Evolutionary conservation across 2,113 vertebrate genomes (phyloP).

Genomic region (Brachypteracias leptosomus): DNA sequence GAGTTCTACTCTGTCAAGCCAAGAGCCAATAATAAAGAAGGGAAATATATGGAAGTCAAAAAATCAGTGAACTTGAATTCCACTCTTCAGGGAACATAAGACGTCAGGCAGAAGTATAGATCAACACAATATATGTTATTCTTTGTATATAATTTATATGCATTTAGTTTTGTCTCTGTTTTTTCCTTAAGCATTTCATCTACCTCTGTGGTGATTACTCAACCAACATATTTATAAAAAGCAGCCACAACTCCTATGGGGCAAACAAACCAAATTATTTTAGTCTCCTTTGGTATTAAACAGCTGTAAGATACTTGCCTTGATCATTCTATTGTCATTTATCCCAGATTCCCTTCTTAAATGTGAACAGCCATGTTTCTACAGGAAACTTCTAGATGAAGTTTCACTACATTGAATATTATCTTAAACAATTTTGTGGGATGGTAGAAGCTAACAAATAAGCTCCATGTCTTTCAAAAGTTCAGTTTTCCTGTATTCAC

Average conservation of each 20-base stretch:
- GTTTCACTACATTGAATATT: background rate
- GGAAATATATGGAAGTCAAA: background rate
- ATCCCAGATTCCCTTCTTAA: background rate
- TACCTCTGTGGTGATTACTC: background rate
- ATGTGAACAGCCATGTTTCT: background rate
- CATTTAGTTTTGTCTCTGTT: background rate
- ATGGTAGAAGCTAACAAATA: background rate
- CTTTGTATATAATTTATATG: background rate
- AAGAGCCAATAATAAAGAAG: background rate
- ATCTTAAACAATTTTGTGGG: background rate
- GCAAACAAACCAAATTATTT: background rate
- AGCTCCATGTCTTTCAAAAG: background rate
- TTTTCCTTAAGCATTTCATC: background rate
- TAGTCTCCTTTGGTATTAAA: background rate
- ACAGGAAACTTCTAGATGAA: background rate
- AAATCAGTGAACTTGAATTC: background rate
- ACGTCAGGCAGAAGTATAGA: background rate
- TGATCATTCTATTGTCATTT: background rate
- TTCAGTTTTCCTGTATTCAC: background rate
- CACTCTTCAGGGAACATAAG: background rate
- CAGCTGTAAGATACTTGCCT: background rate
- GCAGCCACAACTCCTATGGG: background rate
- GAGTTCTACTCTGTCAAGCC: background rate
- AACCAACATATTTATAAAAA: background rate
- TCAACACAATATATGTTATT: background rate